phyloP scores from a whole-genome alignment of 2,888 invertebrate species.

The Apodemia hepburni region DNA sequence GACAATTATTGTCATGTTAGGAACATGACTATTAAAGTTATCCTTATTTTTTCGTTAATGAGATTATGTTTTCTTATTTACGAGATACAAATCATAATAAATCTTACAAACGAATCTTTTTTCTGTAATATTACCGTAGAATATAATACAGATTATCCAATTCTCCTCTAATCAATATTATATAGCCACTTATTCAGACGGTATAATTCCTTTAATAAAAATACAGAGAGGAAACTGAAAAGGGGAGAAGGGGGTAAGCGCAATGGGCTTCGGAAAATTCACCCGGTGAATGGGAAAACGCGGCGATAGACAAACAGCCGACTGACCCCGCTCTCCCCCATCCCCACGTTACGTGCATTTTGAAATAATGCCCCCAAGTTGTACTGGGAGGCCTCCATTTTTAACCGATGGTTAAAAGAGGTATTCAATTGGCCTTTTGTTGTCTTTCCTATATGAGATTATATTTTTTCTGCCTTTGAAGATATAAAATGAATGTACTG shows the following conservation, averaged over 20 bases:
- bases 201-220: constrained; percentile 77
- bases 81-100: too few species aligned
- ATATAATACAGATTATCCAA: constrained; percentile 27
- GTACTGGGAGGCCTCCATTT: constrained; percentile 38
- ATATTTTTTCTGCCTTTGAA: constrained; percentile 18
- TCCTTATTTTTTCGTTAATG: too few species aligned
- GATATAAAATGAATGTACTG: constrained; percentile 10
- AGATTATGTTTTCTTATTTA: too few species aligned
- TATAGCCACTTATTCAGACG: constrained; percentile 65
- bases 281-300: constrained; percentile 77
- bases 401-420: constrained; percentile 37
- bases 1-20: too few species aligned
- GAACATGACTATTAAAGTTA: too few species aligned
- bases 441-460: constrained; percentile 19
- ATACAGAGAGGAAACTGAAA: constrained; percentile 62
- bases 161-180: constrained; percentile 71
- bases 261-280: constrained; percentile 77
- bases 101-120: constrained; percentile 4
- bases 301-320: constrained; percentile 76
- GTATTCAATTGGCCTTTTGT: constrained; percentile 33
- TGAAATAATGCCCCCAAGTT: constrained; percentile 68
- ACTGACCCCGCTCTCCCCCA: constrained; percentile 50
- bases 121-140: background rate
- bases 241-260: constrained; percentile 54
- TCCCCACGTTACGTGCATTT: constrained; percentile 61